Percentiles rank a stretch among this genome's conserved stretches.
Conservation (phyloP, 2,113 vertebrate genomes). For the Crotalus viridis region DNA sequence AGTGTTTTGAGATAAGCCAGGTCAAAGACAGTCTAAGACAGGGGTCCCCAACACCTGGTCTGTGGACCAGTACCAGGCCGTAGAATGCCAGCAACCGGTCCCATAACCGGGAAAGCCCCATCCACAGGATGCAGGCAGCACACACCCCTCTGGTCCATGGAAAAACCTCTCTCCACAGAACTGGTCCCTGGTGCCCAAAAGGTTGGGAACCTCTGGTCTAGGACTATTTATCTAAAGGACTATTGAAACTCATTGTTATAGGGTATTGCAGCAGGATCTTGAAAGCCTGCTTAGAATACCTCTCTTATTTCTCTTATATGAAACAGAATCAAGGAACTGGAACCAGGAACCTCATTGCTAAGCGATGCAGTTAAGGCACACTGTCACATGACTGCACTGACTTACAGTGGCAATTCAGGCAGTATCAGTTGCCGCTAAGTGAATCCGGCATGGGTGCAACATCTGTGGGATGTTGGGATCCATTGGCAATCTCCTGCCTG, state of each 20-base stretch:
- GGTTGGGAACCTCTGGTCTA: background rate
- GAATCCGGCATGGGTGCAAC: background rate
- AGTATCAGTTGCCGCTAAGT: background rate
- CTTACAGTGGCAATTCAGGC: background rate
- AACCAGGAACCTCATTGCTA: background rate
- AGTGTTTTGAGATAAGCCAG: background rate
- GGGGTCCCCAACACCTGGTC: too few relatives aligned
- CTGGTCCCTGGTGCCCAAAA: too few relatives aligned
- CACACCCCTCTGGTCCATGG: too few relatives aligned
- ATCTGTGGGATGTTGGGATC: too few relatives aligned
- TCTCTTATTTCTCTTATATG: too few relatives aligned
- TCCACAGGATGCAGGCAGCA: too few relatives aligned
- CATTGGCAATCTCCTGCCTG: background rate
- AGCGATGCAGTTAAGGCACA: background rate
- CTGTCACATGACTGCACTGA: background rate
- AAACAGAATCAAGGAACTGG: background rate
- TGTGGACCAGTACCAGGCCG: too few relatives aligned
- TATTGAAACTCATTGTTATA: background rate
- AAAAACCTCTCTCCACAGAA: too few relatives aligned
- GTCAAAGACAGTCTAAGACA: background rate
- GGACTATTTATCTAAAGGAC: background rate
- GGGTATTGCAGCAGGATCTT: background rate
- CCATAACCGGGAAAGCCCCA: too few relatives aligned
- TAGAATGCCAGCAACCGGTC: too few relatives aligned
- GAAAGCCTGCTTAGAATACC: too few relatives aligned